Evolutionary conservation across 2,113 vertebrate species (phyloP).

Genomic region (Oophaga pumilio): DNA sequence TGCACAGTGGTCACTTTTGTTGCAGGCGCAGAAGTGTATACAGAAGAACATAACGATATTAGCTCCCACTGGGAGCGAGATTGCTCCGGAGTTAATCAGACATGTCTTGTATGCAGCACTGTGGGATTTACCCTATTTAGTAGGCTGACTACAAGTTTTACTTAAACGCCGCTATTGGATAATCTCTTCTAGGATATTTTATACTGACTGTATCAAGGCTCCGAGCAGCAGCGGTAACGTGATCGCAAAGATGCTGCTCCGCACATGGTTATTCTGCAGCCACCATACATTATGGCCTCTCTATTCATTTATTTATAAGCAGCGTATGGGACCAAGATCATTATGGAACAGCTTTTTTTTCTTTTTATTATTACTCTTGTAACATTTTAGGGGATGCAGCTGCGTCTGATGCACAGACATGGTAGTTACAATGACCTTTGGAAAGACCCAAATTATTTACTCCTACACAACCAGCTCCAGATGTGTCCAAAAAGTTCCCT

Average conservation of each 20-base stretch:
- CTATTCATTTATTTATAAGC: background rate
- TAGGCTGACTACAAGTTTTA: background rate
- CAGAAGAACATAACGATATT: background rate
- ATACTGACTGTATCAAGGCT: background rate
- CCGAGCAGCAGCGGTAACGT: background rate
- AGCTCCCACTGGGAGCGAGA: background rate
- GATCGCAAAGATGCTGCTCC: background rate
- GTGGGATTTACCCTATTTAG: background rate
- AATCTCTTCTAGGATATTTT: background rate
- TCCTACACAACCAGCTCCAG: slow-evolving; percentile 30
- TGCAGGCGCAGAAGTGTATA: background rate
- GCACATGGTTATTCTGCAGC: background rate
- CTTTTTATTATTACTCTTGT: background rate
- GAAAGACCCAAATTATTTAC: slow-evolving; percentile 25
- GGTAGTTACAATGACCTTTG: slow-evolving; percentile 13
- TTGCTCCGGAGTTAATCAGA: background rate
- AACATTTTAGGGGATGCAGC: slow-evolving; percentile 37
- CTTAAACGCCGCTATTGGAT: slow-evolving; percentile 25
- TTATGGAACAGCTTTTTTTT: slow-evolving; percentile 23
- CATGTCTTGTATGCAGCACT: background rate
- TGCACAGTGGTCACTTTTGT: slow-evolving; percentile 4
- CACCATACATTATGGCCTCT: background rate
- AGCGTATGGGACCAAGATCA: background rate
- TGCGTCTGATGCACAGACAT: slow-evolving; percentile 10
- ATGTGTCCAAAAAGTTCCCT: background rate